A percentile compares a stretch with the other conserved stretches of the same genome.
These are phyloP conservation scores for Melanargia galathea DNA, from an alignment of 2,888 invertebrate species.

Conservation along the genomic window DNA sequence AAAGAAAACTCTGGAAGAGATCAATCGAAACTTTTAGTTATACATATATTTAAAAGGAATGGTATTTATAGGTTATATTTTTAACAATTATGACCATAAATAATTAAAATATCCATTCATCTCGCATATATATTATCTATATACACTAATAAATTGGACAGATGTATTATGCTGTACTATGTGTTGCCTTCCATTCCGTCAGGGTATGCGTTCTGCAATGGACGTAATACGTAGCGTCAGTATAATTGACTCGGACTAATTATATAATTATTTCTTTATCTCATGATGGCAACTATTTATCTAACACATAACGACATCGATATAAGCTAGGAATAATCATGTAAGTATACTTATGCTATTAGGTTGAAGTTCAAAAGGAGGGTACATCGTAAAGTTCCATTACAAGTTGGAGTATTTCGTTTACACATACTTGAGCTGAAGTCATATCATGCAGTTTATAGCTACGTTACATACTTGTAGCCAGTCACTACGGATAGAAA, in stretches of 20 bases:
- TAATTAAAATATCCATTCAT: slow-evolving; percentile 41
- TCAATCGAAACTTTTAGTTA: slow-evolving; percentile 31
- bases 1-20: slow-evolving; percentile 4
- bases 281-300: slow-evolving; percentile 34
- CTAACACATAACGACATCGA: slow-evolving; percentile 74
- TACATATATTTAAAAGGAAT: background rate
- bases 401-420: slow-evolving; percentile 25
- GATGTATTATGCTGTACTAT: slow-evolving; percentile 66
- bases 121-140: slow-evolving; percentile 47
- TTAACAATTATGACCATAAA: slow-evolving; percentile 15
- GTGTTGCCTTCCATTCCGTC: slow-evolving; percentile 75
- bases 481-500: slow-evolving; percentile 30
- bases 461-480: slow-evolving; percentile 29
- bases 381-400: slow-evolving; percentile 31
- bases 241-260: slow-evolving; percentile 45
- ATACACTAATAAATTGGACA: slow-evolving; percentile 57
- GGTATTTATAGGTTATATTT: slow-evolving; percentile 7
- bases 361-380: slow-evolving; percentile 30
- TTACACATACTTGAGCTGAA: slow-evolving; percentile 30
- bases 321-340: slow-evolving; percentile 56
- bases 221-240: slow-evolving; percentile 71
- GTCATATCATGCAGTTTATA: slow-evolving; percentile 32
- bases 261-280: background rate
- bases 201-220: slow-evolving; percentile 77
- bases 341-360: slow-evolving; percentile 41